Evolutionary conservation across 2,797 vertebrate genomes (phyloP).

Genomic region (Oryzias sinensis): DNA sequence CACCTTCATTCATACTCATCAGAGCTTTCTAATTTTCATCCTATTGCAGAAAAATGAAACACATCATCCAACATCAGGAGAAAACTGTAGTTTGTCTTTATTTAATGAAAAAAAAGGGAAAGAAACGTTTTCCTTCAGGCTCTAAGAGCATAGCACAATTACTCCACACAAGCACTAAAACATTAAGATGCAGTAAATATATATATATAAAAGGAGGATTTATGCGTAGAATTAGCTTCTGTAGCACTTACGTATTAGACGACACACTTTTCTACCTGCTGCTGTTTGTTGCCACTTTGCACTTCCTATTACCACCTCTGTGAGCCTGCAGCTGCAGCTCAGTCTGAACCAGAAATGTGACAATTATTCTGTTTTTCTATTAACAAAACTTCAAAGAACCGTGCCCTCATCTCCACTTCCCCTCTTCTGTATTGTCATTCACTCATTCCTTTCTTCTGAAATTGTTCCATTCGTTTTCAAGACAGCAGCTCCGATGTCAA

Average conservation of each 20-base stretch:
- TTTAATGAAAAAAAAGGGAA: neutral
- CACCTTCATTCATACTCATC: neutral
- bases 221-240: constrained; percentile 11
- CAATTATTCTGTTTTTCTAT: neutral
- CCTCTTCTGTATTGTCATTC: too few relatives aligned
- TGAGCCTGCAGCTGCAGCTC: constrained; percentile 1
- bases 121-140: constrained; percentile 8
- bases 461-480: too few relatives aligned
- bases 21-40: neutral
- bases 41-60: neutral
- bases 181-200: constrained; percentile 18
- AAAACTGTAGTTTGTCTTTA: neutral
- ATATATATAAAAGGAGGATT: neutral
- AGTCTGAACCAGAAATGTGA: constrained; percentile 24
- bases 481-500: too few relatives aligned
- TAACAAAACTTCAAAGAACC: too few relatives aligned
- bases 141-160: constrained; percentile 51
- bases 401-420: too few relatives aligned
- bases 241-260: constrained; percentile 15
- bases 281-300: constrained; percentile 41
- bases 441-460: too few relatives aligned
- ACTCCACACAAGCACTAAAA: constrained; percentile 7
- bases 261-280: neutral
- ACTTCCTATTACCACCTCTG: constrained; percentile 25
- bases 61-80: neutral